A percentile compares a stretch with the other conserved stretches of the same genome.
Evolutionary conservation across 1,140 invertebrate species (phyloP).

Genomic region (Orchesella cincta): DNA sequence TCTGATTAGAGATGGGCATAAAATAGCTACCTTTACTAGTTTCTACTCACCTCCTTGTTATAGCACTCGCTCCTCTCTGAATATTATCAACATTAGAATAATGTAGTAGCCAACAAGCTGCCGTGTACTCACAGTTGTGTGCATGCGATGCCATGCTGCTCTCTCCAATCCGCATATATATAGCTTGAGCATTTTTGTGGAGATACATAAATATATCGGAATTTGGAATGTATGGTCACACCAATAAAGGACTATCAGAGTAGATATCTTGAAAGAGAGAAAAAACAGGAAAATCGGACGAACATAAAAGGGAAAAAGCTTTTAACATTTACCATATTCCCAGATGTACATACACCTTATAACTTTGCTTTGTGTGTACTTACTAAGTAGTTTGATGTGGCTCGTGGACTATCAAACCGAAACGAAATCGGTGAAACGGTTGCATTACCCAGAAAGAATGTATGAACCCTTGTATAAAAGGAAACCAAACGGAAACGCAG

Average conservation of each 20-base stretch:
- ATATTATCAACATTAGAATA: conserved; percentile 19
- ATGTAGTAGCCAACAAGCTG: background rate
- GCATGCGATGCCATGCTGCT: no score
- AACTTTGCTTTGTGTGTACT: background rate
- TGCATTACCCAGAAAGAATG: background rate
- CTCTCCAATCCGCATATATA: no score
- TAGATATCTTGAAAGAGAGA: background rate
- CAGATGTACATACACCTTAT: background rate
- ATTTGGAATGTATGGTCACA: no score
- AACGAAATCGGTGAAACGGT: background rate
- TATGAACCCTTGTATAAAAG: background rate
- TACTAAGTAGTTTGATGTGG: background rate
- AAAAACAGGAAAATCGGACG: conserved; percentile 1
- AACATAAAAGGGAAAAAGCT: conserved; percentile 12
- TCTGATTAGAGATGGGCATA: conserved; percentile 12
- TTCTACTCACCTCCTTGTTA: background rate
- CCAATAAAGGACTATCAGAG: background rate
- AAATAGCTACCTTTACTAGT: background rate
- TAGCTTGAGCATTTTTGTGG: no score
- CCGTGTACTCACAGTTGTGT: no score
- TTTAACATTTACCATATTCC: background rate
- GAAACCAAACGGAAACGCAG: conserved; percentile 12
- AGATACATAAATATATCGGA: no score
- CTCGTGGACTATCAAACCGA: conserved; percentile 10
- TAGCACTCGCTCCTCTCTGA: background rate